These are phyloP conservation scores for Spongilla lacustris DNA, from an alignment of 37 sponge, comb jelly and placozoan species.

Conservation along the genomic window DNA sequence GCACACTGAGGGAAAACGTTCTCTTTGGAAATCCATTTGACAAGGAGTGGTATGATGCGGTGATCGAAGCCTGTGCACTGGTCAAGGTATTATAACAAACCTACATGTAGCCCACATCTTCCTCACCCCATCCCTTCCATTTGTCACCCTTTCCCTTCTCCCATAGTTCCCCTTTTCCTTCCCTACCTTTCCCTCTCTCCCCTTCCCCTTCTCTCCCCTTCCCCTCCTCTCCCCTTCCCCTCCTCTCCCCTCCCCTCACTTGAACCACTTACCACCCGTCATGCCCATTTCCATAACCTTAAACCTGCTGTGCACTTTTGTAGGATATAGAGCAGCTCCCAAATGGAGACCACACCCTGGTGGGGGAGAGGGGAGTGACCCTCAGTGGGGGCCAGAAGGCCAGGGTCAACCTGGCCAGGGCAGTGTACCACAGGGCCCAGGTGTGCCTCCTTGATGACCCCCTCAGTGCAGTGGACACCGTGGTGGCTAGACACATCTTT, in stretches of 20 bases:
- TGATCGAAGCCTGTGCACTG: slow-evolving; percentile 58
- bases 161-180: neutral
- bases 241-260: neutral
- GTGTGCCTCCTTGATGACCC: slow-evolving; percentile 88
- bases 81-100: slow-evolving; percentile 44
- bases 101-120: slow-evolving; percentile 58
- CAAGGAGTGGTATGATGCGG: slow-evolving; percentile 9
- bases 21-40: slow-evolving; percentile 60
- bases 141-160: neutral
- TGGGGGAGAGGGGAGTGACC: slow-evolving; percentile 91
- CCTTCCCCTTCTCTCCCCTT: neutral
- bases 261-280: too few species aligned
- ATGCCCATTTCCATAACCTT: neutral
- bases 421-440: slow-evolving; percentile 74
- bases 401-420: slow-evolving; percentile 87
- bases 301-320: neutral
- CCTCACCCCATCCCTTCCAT: neutral
- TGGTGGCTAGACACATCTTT: slow-evolving; percentile 76
- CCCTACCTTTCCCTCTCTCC: neutral
- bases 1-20: slow-evolving; percentile 78
- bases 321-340: slow-evolving; percentile 77
- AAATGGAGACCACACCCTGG: slow-evolving; percentile 82
- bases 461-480: slow-evolving; percentile 86
- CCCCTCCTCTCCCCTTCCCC: neutral
- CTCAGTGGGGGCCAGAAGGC: slow-evolving; percentile 97